phyloP scores from a whole-genome alignment of 2,797 vertebrate genomes.

The Sebastes nivosus region DNA sequence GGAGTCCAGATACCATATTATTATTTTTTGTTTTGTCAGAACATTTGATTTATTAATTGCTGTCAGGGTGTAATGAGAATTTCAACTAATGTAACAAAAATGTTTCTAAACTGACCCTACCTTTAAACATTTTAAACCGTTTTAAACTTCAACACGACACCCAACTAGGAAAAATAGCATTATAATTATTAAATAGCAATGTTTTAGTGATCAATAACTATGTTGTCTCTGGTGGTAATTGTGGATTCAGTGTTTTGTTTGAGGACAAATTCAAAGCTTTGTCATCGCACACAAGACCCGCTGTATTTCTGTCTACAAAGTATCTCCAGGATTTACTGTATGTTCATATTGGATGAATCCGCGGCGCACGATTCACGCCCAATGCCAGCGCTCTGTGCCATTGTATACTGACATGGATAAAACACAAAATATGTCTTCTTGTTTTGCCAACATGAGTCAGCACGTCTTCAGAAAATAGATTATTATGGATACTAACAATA shows the following conservation, averaged over 20 bases:
- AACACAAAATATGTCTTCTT: conserved; percentile 2
- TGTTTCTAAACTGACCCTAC: too few relatives aligned
- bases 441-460: conserved; percentile 19
- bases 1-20: too few relatives aligned
- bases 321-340: conserved; percentile 14
- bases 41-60: too few relatives aligned
- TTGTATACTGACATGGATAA: conserved; percentile 12
- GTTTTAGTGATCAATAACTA: not conserved
- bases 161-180: not conserved
- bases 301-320: conserved; percentile 1
- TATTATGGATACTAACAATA: not conserved
- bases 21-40: too few relatives aligned
- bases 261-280: conserved; percentile 2
- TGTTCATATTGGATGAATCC: conserved; percentile 14
- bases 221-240: conserved; percentile 4
- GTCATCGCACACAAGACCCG: not conserved
- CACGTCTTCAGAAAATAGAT: not conserved
- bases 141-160: not conserved
- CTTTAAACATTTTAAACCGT: not conserved
- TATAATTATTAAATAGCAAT: not conserved
- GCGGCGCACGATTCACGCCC: not conserved
- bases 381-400: not conserved
- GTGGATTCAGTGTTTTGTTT: conserved; percentile 7
- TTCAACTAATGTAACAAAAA: too few relatives aligned
- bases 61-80: too few relatives aligned